These are phyloP conservation scores for Cyrtodaria siliqua DNA, from an alignment of 2,888 invertebrate genomes.

Conservation along the genomic window DNA sequence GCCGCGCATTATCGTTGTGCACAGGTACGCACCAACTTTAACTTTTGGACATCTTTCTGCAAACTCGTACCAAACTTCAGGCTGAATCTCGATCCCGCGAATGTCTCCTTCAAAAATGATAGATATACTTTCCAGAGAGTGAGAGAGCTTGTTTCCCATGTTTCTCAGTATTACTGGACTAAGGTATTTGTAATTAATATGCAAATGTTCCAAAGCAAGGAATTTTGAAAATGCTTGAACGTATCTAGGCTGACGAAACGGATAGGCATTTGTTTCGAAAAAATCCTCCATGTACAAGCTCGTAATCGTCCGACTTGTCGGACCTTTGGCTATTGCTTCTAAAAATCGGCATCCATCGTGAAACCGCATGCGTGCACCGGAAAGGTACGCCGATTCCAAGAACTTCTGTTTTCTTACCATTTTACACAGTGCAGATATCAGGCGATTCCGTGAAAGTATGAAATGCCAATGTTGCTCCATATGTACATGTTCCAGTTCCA, in stretches of 20 bases:
- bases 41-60: constrained; percentile 34
- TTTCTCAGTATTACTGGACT: constrained; percentile 48
- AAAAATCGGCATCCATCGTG: constrained; percentile 66
- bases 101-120: constrained; percentile 64
- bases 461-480: constrained; percentile 70
- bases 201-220: constrained; percentile 35
- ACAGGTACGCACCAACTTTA: constrained; percentile 57
- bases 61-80: constrained; percentile 60
- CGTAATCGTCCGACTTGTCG: constrained; percentile 46
- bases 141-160: constrained; percentile 46
- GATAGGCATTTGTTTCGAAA: constrained; percentile 62
- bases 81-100: constrained; percentile 50
- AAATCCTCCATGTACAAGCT: constrained; percentile 65
- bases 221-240: constrained; percentile 57
- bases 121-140: constrained; percentile 50
- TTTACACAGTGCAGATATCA: constrained; percentile 59
- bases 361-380: constrained; percentile 58
- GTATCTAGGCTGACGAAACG: constrained; percentile 51
- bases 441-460: constrained; percentile 59
- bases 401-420: constrained; percentile 62
- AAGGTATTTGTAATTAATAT: constrained; percentile 64
- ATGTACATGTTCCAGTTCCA: constrained; percentile 57
- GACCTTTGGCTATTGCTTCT: constrained; percentile 59
- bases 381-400: constrained; percentile 53
- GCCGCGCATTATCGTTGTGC: constrained; percentile 61